Percentiles rank a stretch among this genome's conserved stretches.
Conservation (phyloP, 2,113 vertebrate species). For the Scolopax mira region DNA sequence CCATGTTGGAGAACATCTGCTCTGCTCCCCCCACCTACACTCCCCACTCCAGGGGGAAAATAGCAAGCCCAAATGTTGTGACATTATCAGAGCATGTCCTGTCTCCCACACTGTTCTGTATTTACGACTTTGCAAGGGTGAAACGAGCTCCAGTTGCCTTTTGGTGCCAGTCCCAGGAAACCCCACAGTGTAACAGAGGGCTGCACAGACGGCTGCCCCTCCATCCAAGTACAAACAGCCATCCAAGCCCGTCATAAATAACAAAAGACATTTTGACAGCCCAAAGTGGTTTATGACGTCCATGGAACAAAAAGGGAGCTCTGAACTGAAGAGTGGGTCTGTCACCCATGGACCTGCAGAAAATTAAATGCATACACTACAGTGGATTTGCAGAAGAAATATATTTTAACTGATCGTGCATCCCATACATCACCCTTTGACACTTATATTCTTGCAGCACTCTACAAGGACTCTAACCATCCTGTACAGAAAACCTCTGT, state of each 20-base stretch:
- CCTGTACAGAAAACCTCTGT: not conserved
- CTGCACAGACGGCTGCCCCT: slow-evolving; percentile 28
- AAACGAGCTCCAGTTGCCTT: not conserved
- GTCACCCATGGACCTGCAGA: not conserved
- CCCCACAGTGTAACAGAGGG: slow-evolving; percentile 18
- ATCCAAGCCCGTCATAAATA: not conserved
- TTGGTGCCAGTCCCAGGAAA: slow-evolving; percentile 33
- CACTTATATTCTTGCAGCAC: not conserved
- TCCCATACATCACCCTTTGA: not conserved
- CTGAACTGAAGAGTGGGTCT: not conserved
- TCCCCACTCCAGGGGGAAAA: not conserved
- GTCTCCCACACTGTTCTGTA: not conserved
- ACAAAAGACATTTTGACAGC: not conserved
- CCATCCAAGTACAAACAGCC: slow-evolving; percentile 21
- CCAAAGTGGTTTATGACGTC: not conserved
- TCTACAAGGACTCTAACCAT: not conserved
- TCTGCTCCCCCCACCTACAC: not conserved
- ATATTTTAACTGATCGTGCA: not conserved
- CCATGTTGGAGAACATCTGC: not conserved
- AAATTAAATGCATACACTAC: not conserved
- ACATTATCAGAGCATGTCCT: not conserved
- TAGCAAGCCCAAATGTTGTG: not conserved
- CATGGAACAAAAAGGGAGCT: not conserved
- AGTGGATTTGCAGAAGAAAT: not conserved
- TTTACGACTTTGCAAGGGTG: not conserved